Percentiles rank a stretch among this genome's conserved stretches.
These are phyloP conservation scores for Salvelinus sp. DNA, from an alignment of 2,113 vertebrate genomes.

Conservation along the genomic window DNA sequence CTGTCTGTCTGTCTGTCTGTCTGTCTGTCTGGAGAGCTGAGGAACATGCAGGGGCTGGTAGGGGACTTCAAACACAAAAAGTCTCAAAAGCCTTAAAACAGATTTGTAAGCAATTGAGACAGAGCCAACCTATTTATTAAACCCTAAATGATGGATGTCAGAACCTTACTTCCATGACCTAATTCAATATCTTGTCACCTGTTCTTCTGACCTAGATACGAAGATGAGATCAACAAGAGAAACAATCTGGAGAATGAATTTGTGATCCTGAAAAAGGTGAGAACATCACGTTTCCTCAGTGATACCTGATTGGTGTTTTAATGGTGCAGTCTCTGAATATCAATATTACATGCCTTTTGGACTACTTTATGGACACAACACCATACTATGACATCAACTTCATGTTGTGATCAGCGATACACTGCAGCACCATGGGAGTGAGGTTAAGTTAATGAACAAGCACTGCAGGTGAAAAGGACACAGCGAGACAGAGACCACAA, in stretches of 20 bases:
- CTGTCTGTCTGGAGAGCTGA: no score
- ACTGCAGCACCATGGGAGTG: constrained; percentile 10
- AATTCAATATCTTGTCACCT: background rate
- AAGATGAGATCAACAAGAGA: constrained; percentile 89
- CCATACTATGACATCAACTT: background rate
- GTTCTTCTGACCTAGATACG: constrained; percentile 75
- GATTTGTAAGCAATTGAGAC: no score
- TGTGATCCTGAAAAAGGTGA: constrained; percentile 88
- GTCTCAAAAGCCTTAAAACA: no score
- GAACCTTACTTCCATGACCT: background rate
- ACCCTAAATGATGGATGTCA: background rate
- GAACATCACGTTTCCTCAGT: background rate
- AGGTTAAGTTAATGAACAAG: background rate
- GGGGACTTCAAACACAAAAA: no score
- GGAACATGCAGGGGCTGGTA: no score
- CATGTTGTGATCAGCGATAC: background rate
- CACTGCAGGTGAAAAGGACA: constrained; percentile 13
- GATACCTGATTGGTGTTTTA: background rate
- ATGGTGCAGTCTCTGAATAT: background rate
- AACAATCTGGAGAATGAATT: constrained; percentile 93
- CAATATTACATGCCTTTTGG: background rate
- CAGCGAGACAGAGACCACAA: constrained; percentile 16
- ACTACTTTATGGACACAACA: background rate
- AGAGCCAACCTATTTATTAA: background rate
- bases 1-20: no score